A percentile compares a stretch with the other conserved stretches of the same genome.
Evolutionary conservation across 2,113 vertebrate species (phyloP).

Genomic region (Siniperca chuatsi): DNA sequence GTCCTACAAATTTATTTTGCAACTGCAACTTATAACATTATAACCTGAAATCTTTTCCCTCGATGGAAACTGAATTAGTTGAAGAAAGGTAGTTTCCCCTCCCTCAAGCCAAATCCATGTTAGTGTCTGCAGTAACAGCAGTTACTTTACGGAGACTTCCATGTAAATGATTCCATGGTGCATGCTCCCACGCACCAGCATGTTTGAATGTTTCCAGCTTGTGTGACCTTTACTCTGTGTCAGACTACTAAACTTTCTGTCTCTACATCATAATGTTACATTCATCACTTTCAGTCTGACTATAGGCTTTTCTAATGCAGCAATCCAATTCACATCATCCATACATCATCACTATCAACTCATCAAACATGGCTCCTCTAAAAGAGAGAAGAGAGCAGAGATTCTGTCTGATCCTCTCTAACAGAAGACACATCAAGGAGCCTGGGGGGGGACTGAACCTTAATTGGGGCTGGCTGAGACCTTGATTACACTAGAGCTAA

Average conservation of each 20-base stretch:
- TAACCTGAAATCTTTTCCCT: not conserved
- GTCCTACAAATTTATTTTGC: too few species aligned
- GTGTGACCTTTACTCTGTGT: not conserved
- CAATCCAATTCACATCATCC: not conserved
- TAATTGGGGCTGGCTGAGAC: conserved; percentile 18
- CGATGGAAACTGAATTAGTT: not conserved
- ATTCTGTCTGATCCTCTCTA: not conserved
- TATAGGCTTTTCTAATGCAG: not conserved
- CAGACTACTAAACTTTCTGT: not conserved
- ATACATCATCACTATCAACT: not conserved
- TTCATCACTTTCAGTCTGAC: not conserved
- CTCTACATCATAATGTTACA: not conserved
- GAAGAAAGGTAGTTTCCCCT: not conserved
- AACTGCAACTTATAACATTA: too few species aligned
- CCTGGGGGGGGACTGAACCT: conserved; percentile 15
- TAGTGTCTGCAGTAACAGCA: not conserved
- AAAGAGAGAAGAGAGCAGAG: not conserved
- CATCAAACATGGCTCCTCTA: not conserved
- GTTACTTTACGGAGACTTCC: not conserved
- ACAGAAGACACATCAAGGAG: conserved; percentile 23
- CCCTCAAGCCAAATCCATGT: not conserved
- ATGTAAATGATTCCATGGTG: not conserved
- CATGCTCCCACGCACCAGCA: not conserved
- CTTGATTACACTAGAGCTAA: conserved; percentile 46
- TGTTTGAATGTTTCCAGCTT: not conserved